A percentile compares a stretch with the other conserved stretches of the same genome.
These are phyloP conservation scores for Nomada hirtipes DNA, from an alignment of 2,888 invertebrate species.

Conservation along the genomic window DNA sequence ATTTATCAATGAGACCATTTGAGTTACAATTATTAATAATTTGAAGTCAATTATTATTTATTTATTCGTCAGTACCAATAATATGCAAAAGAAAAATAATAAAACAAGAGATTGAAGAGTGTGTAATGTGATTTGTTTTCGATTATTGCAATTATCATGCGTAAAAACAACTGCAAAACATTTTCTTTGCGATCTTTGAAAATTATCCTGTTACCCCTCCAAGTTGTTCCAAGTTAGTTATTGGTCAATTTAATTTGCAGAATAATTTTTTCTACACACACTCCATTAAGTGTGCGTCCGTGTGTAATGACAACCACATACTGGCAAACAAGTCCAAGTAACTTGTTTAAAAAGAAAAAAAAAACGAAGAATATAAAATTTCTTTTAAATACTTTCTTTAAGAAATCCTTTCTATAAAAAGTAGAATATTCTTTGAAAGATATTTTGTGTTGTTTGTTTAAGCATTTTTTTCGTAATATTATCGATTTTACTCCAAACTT, in stretches of 20 bases:
- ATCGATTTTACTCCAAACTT: neutral
- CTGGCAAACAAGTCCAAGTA: conserved; percentile 12
- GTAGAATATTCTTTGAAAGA: neutral
- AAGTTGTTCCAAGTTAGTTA: conserved; percentile 28
- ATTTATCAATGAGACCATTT: neutral
- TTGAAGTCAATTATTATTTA: neutral
- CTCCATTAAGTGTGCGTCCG: conserved; percentile 16
- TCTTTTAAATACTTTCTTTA: neutral
- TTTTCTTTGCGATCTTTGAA: conserved; percentile 23
- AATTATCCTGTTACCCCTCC: conserved; percentile 30
- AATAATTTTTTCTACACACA: conserved; percentile 18
- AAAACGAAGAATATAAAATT: neutral
- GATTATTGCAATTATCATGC: conserved; percentile 27
- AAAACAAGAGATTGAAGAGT: conserved; percentile 23
- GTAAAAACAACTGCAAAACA: conserved; percentile 9
- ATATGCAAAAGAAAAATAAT: neutral
- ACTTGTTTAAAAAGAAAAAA: neutral
- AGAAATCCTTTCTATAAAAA: neutral
- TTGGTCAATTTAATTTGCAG: conserved; percentile 30
- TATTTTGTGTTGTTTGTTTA: conserved; percentile 2
- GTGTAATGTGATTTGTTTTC: neutral
- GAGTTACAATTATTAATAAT: neutral
- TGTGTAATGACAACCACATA: conserved; percentile 49
- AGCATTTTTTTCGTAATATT: neutral
- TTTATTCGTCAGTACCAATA: conserved; percentile 27